Percentiles rank a stretch among this genome's conserved stretches.
Evolutionary conservation across 2,797 vertebrate species (phyloP).

Genomic region (Onychomys arenicola): DNA sequence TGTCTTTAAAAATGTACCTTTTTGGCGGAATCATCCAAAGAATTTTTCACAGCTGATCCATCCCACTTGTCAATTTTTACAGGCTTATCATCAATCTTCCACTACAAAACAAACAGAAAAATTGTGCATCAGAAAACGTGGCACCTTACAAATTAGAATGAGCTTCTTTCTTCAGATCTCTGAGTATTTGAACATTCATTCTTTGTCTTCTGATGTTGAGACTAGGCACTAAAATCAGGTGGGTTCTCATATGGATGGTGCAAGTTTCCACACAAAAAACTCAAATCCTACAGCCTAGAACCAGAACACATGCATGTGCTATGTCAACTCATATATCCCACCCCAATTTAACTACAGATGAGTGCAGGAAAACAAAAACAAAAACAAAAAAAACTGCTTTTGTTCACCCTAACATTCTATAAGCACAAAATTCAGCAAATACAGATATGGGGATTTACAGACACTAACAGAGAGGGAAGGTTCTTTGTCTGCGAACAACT

Average conservation of each 20-base stretch:
- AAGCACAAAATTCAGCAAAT: conserved; percentile 43
- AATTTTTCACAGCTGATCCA: conserved; percentile 98
- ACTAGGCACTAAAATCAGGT: neutral
- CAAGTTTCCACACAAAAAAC: neutral
- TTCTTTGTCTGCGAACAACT: conserved; percentile 26
- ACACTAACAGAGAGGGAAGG: conserved; percentile 15
- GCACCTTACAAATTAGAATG: conserved; percentile 12
- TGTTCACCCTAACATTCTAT: conserved; percentile 19
- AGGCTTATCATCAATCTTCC: conserved; percentile 98
- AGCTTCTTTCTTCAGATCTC: conserved; percentile 42
- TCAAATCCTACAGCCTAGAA: conserved; percentile 28
- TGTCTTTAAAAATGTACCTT: conserved; percentile 87
- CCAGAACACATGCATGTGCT: neutral
- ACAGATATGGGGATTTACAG: neutral
- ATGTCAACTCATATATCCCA: neutral
- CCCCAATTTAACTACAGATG: neutral
- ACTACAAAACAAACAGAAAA: conserved; percentile 88
- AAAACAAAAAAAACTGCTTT: neutral
- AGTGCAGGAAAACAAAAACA: neutral
- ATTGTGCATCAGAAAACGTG: neutral
- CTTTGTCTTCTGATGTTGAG: conserved; percentile 31
- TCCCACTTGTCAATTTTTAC: conserved; percentile 99
- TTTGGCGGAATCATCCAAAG: conserved; percentile 97
- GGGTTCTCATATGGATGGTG: neutral
- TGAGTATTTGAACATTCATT: neutral